These are phyloP conservation scores for Toxotes chatareus DNA, from an alignment of 2,113 vertebrate species.

Conservation along the genomic window DNA sequence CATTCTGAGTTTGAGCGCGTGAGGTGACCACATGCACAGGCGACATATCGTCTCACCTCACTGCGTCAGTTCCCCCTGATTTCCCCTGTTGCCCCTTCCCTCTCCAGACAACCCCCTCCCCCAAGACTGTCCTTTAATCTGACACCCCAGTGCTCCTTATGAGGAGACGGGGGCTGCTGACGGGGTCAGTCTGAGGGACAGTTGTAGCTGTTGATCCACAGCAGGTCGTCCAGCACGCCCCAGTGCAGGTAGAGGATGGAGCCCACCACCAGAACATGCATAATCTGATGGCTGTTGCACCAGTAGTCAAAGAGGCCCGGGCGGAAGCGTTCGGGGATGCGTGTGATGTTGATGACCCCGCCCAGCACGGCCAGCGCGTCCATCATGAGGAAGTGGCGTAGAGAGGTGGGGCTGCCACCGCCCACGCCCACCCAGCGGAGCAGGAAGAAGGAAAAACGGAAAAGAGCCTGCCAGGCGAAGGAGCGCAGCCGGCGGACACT, in stretches of 20 bases:
- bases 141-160: not conserved
- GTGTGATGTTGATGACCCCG: slow-evolving; percentile 91
- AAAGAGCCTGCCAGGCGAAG: slow-evolving; percentile 92
- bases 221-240: slow-evolving; percentile 92
- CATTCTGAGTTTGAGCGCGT: slow-evolving; percentile 68
- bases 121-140: slow-evolving; percentile 32
- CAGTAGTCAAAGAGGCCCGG: slow-evolving; percentile 95
- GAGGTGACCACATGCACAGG: slow-evolving; percentile 69
- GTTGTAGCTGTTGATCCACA: slow-evolving; percentile 89
- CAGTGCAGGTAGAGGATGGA: slow-evolving; percentile 94
- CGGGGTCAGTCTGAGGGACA: slow-evolving; percentile 87
- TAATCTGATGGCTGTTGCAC: slow-evolving; percentile 97
- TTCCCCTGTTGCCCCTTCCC: not conserved
- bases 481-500: slow-evolving; percentile 89
- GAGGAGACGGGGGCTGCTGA: slow-evolving; percentile 6
- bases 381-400: slow-evolving; percentile 92
- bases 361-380: slow-evolving; percentile 91
- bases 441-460: slow-evolving; percentile 92
- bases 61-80: slow-evolving; percentile 10
- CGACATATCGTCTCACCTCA: slow-evolving; percentile 46
- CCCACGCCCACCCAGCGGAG: slow-evolving; percentile 89
- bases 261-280: slow-evolving; percentile 93
- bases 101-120: slow-evolving; percentile 9
- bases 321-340: slow-evolving; percentile 91
- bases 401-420: slow-evolving; percentile 89